Base-by-base conservation (phyloP, 2,888 invertebrate species). In the Hydrotaea diabolus region DNA sequence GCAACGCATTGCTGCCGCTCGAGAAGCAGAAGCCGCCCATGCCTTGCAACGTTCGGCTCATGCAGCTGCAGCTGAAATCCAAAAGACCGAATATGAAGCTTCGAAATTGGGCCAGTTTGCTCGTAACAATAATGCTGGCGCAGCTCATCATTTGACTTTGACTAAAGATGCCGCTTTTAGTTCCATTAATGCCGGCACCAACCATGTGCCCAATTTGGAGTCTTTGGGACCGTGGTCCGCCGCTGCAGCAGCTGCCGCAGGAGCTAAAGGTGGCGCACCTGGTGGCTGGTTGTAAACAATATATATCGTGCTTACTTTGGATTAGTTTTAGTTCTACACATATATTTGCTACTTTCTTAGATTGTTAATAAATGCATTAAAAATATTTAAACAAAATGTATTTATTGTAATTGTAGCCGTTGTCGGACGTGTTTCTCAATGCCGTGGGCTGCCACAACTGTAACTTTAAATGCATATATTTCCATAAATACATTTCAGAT, bases 1-100 rank as follows among this genome's bases (percentile, higher is more conserved):
- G 1, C 96, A 96, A 89, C 94, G 95, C 87, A 94, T 95, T 4
- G 96, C 96, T 0, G 95, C 96, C 0, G 94, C 95, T 0, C 94
- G 95, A 74, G 96, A 96, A 89, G 94, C 95, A 0, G 95, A 95
- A 9, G 96, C 96, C 0, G 96, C 96, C 0, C 94, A 94, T 8
- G 95, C 96, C 0, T 94, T 96, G 83, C 95, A 96, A 82, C 94
- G 94, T 53, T 95, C 95, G 17, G 96, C 96, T 0, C 94, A 94
- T 84, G 94, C 94, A 71, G 95, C 96, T 1, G 96, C 96, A 0
- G 95, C 94, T 1, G 94, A 96, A 88, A 94, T 96, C 72, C 95
- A 95, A 86, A 95, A 94, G 88, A 94, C 94, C 86, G 95, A 95
- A 87, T 92, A 94, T 81, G 94, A 94, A 90, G 94, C 94, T 0